These are phyloP conservation scores for Drosophila eohydei DNA, from an alignment of 2,888 invertebrate species.

Conservation along the genomic window DNA sequence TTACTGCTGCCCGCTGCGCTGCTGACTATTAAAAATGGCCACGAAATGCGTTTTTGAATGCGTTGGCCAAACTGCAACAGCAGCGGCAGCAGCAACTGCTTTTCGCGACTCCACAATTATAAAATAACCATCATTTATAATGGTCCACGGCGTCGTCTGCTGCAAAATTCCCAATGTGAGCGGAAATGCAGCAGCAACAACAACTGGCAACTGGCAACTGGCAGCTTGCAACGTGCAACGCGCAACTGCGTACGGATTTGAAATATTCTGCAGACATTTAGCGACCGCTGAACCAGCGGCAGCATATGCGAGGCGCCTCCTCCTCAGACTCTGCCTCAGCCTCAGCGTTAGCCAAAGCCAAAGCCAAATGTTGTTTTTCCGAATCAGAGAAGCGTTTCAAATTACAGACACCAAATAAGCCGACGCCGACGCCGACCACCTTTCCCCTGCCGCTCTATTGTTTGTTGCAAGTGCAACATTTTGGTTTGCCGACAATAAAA, in stretches of 20 bases:
- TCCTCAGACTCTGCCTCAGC: constrained; percentile 2
- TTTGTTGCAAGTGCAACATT: constrained; percentile 27
- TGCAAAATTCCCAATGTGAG: constrained; percentile 51
- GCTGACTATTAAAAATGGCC: constrained; percentile 66
- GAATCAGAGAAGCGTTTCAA: constrained; percentile 82
- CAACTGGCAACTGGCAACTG: constrained; percentile 24
- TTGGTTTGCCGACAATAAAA: constrained; percentile 73
- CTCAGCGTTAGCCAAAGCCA: constrained; percentile 1
- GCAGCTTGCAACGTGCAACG: constrained; percentile 9
- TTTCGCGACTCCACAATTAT: constrained; percentile 67
- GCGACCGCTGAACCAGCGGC: constrained; percentile 40
- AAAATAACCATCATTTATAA: constrained; percentile 79
- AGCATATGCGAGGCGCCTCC: constrained; percentile 11
- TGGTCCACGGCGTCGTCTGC: constrained; percentile 52
- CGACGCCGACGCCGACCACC: constrained; percentile 47
- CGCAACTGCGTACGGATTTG: constrained; percentile 69
- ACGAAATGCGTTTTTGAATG: constrained; percentile 74
- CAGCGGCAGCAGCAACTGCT: constrained; percentile 10
- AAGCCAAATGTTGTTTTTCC: constrained; percentile 65
- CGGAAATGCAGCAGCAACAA: constrained; percentile 58
- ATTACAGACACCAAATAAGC: constrained; percentile 83
- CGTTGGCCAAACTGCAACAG: constrained; percentile 47
- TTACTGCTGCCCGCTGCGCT: constrained; percentile 39
- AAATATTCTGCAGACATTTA: constrained; percentile 72
- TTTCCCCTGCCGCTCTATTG: neutral